phyloP scores from a whole-genome alignment of 2,888 invertebrate species.

The Leptura quadrifasciata region DNA sequence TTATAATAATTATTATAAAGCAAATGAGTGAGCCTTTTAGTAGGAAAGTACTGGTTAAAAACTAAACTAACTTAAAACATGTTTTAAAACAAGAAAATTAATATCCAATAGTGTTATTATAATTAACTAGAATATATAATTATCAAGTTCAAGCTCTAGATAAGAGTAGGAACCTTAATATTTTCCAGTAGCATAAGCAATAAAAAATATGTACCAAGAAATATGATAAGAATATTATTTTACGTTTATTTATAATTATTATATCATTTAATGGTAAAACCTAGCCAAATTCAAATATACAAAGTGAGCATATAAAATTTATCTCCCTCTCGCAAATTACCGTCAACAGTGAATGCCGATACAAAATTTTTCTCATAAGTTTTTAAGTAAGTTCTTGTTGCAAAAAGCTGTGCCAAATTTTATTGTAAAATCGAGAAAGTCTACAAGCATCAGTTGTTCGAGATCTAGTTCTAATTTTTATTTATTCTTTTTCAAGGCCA shows the following conservation, averaged over 20 bases:
- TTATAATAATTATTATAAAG: too few species aligned
- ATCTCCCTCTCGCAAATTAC: too few species aligned
- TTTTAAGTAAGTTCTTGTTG: not conserved
- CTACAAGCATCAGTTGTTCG: not conserved
- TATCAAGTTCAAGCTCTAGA: not conserved
- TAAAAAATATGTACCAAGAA: not conserved
- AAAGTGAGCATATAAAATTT: too few species aligned
- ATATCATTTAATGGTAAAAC: not conserved
- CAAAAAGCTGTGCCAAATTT: conserved; percentile 1
- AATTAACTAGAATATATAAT: too few species aligned
- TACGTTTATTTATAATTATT: not conserved
- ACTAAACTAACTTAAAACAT: too few species aligned
- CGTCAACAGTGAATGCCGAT: not conserved
- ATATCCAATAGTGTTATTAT: too few species aligned
- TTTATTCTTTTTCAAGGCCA: conserved; percentile 56
- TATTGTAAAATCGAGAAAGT: not conserved
- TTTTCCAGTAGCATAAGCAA: not conserved
- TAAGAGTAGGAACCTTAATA: not conserved
- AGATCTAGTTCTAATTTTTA: not conserved
- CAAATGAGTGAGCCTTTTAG: too few species aligned
- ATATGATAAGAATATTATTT: not conserved
- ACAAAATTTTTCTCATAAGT: too few species aligned
- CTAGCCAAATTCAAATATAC: not conserved
- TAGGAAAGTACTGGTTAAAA: too few species aligned
- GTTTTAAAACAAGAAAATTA: too few species aligned